These are phyloP conservation scores for Danio albolineatus DNA, from an alignment of 2,797 vertebrate genomes.

Conservation along the genomic window DNA sequence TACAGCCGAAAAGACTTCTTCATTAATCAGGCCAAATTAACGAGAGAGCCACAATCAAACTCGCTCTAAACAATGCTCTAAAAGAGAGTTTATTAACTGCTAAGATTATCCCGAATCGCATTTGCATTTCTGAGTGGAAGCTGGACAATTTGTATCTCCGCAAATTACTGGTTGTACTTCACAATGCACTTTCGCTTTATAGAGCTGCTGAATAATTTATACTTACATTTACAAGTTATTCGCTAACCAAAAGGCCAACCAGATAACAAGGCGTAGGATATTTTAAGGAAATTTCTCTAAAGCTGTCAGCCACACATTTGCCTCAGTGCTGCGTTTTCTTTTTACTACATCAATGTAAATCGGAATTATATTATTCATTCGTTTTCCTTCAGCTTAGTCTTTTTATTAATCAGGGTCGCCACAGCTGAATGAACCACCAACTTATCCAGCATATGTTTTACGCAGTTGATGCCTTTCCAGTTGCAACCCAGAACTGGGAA, in stretches of 20 bases:
- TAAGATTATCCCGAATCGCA: slow-evolving; percentile 13
- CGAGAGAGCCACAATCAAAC: slow-evolving; percentile 63
- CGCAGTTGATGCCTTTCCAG: no score
- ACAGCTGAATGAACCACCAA: no score
- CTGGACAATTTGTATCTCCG: neutral
- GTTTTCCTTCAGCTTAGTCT: no score
- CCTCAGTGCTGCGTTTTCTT: slow-evolving; percentile 52
- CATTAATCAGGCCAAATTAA: slow-evolving; percentile 77
- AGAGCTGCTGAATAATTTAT: slow-evolving; percentile 2
- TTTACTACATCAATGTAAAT: slow-evolving; percentile 56
- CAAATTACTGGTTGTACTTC: slow-evolving; percentile 14
- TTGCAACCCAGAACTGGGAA: no score
- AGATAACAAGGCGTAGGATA: neutral
- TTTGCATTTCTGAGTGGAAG: slow-evolving; percentile 3
- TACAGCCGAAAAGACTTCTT: slow-evolving; percentile 67
- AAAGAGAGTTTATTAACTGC: slow-evolving; percentile 50
- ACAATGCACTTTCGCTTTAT: neutral
- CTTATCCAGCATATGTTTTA: no score
- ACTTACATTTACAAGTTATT: slow-evolving; percentile 4
- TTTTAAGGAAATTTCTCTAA: slow-evolving; percentile 35
- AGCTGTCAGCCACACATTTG: slow-evolving; percentile 56
- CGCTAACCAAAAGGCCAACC: neutral
- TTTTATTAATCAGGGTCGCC: no score
- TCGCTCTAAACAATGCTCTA: slow-evolving; percentile 46
- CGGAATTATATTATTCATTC: no score